phyloP scores from a whole-genome alignment of 2,888 invertebrate species.

The Drosophila maculinotata region DNA sequence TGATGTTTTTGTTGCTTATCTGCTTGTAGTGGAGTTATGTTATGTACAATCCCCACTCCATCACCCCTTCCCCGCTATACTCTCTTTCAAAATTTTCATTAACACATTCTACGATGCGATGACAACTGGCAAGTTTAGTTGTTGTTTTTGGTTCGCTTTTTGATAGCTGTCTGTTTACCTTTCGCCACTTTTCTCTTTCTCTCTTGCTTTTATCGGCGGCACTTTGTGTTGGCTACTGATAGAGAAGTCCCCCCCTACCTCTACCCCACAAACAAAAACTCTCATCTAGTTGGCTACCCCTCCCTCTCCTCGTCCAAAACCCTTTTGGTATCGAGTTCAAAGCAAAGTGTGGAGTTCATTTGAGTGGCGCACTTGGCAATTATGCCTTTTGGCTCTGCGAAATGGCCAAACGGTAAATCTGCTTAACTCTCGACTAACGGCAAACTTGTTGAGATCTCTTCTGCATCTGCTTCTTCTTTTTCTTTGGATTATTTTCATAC shows the following conservation, averaged over 20 bases:
- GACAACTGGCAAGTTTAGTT: constrained; percentile 33
- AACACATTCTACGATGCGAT: constrained; percentile 43
- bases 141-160: constrained; percentile 39
- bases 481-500: constrained; percentile 50
- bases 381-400: constrained; percentile 63
- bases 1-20: constrained; percentile 63
- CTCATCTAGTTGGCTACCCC: constrained; percentile 12
- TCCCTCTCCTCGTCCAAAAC: constrained; percentile 1
- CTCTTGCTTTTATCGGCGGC: constrained; percentile 37
- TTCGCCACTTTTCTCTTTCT: constrained; percentile 18
- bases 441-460: constrained; percentile 70
- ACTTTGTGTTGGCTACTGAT: constrained; percentile 26
- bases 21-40: constrained; percentile 27
- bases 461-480: constrained; percentile 17
- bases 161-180: constrained; percentile 44
- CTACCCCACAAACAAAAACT: not conserved
- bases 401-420: constrained; percentile 69
- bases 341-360: constrained; percentile 45
- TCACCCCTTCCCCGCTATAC: too few relatives aligned
- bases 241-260: not conserved
- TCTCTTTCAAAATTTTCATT: constrained; percentile 41
- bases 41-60: not conserved
- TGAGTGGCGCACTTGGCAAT: constrained; percentile 61
- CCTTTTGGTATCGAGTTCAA: constrained; percentile 50
- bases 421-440: constrained; percentile 64